Evolutionary conservation across 2,113 vertebrate genomes (phyloP), one percentile per base, ranked within the genome.

Genomic region (Dolichotis patagonum): DNA sequence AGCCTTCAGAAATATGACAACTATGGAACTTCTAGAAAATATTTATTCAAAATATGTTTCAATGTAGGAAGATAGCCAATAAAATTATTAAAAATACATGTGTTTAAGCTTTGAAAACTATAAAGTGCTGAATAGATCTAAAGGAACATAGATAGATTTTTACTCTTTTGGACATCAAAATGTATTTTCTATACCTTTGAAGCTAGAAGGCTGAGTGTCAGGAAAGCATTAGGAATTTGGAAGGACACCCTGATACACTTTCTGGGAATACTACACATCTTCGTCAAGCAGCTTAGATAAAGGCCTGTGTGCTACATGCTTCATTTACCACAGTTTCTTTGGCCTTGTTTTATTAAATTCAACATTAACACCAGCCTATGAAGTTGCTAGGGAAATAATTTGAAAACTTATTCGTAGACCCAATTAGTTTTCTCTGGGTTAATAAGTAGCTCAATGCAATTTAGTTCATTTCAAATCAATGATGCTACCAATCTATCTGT

Each of bases 381-480:
- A 97, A 96, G 67, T 89, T 93, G 77, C 94, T 81, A 97, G 49
- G 88, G 41, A 97, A 97, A 98, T 91, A 22, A 87, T 88, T 69
- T 95, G 83, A 77, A 80, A 96, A 94, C 65, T 85, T 92, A 83
- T 82, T 87, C 88, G 85, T 62, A 95, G 19, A 1, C 13, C 43
- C 88, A 69, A 32, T 83, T 96, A 54, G 43, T 69, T 95, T 97
- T 95, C 86, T 93, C 67, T 88, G 49, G 32, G 85, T 97, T 97
- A 96, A 95, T 60, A 43, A 96, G 56, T 58, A 97, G 86, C 32
- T 78, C 3, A 20, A 58, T 97, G 69, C 54, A 90, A 91, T 98
- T 97, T 96, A 96, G 92, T 80, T 95, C 54, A 92, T 85, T 97
- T 71, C 69, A 84, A 88, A 96, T 97, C 90, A 97, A 80, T 87